phyloP scores from a whole-genome alignment of 2,113 vertebrate species.

The Meriones unguiculatus region DNA sequence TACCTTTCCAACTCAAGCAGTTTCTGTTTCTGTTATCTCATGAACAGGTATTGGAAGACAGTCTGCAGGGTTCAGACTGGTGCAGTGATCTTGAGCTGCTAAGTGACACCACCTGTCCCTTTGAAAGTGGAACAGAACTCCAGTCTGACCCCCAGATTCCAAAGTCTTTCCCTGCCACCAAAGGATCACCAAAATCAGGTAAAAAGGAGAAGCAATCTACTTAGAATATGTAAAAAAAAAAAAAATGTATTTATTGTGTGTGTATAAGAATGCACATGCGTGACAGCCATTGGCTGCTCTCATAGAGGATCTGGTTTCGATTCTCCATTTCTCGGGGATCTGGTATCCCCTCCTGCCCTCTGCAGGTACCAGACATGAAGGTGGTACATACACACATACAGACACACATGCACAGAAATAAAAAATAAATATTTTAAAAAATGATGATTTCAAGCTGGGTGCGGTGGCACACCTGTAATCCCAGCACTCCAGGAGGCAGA shows the following conservation, averaged over 20 bases:
- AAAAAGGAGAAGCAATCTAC: slow-evolving; percentile 51
- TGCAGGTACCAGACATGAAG: background rate
- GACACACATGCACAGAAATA: background rate
- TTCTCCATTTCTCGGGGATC: background rate
- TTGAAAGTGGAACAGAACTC: slow-evolving; percentile 82
- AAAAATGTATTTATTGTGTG: background rate
- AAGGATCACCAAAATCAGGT: slow-evolving; percentile 80
- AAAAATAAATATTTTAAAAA: background rate
- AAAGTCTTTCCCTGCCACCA: slow-evolving; percentile 71
- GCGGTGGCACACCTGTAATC: too few relatives aligned
- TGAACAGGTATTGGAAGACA: slow-evolving; percentile 78
- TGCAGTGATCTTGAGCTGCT: slow-evolving; percentile 80
- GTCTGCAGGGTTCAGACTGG: slow-evolving; percentile 73
- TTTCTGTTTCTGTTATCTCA: slow-evolving; percentile 46
- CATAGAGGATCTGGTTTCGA: too few relatives aligned
- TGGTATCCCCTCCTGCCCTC: background rate
- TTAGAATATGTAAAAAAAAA: background rate
- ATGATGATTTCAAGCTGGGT: background rate
- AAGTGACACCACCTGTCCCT: slow-evolving; percentile 56
- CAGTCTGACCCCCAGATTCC: slow-evolving; percentile 74
- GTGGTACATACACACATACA: background rate
- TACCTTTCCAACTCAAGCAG: background rate
- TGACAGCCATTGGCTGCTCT: background rate
- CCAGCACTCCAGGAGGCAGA: too few relatives aligned
- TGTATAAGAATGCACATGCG: background rate